Evolutionary conservation across 35 echinoderm and acorn worm species (phyloP).

Genomic region (Holothuria glaberrima): DNA sequence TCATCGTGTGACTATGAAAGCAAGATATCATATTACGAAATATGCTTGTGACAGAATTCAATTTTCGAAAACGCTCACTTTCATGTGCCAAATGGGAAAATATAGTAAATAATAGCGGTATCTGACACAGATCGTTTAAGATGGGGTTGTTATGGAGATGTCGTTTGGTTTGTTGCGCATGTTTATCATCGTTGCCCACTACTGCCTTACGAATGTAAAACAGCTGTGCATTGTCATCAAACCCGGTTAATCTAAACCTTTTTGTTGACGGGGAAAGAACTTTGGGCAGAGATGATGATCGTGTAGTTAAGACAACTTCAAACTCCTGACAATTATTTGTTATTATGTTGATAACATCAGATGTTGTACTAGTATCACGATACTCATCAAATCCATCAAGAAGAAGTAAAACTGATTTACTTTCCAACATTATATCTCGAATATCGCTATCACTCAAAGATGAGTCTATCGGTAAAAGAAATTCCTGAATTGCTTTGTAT

Average conservation of each 20-base stretch:
- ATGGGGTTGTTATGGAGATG: slow-evolving; percentile 6
- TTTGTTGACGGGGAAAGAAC: background rate
- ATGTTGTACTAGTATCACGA: too few species aligned
- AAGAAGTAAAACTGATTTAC: too few species aligned
- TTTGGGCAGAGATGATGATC: background rate
- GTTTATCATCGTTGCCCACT: background rate
- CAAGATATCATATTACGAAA: background rate
- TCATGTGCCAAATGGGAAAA: background rate
- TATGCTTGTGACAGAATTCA: slow-evolving; percentile 3
- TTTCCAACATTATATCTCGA: too few species aligned
- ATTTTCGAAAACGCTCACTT: background rate
- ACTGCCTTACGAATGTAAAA: slow-evolving; percentile 30
- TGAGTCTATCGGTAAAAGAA: too few species aligned
- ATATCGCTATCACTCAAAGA: too few species aligned
- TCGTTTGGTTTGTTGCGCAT: background rate
- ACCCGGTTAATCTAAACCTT: slow-evolving; percentile 9
- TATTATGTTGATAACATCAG: too few species aligned
- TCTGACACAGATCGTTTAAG: background rate
- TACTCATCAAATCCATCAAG: too few species aligned
- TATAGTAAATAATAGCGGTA: background rate
- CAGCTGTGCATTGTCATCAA: background rate
- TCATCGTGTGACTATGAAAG: background rate
- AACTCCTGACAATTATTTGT: background rate
- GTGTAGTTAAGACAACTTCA: background rate
- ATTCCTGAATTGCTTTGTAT: too few species aligned